A percentile compares a stretch with the other conserved stretches of the same genome.
Conservation (phyloP, 2,113 vertebrate species). For the Colossoma macropomum region DNA sequence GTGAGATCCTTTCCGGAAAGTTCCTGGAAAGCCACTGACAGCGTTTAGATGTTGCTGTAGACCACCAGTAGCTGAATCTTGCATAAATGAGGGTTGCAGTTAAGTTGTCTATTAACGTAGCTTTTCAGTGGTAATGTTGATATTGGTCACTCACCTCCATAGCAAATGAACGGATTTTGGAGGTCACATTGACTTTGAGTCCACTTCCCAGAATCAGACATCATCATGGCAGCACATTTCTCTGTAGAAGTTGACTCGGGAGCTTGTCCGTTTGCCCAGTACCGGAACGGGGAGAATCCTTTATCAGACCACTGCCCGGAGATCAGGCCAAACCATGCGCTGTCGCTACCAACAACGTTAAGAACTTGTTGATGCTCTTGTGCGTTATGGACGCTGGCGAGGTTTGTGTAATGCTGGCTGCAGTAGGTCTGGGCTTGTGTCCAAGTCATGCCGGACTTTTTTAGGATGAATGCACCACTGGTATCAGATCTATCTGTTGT, state of each 20-base stretch:
- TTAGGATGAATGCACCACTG: background rate
- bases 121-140: background rate
- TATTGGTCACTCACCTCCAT: conserved; percentile 31
- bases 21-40: too few relatives aligned
- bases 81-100: too few relatives aligned
- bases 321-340: conserved; percentile 36
- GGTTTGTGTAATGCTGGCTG: conserved; percentile 27
- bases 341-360: too few relatives aligned
- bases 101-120: too few relatives aligned
- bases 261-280: background rate
- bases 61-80: too few relatives aligned
- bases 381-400: conserved; percentile 11
- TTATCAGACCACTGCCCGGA: conserved; percentile 30
- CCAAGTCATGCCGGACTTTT: background rate
- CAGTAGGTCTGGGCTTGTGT: conserved; percentile 39
- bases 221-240: conserved; percentile 32
- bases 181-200: background rate
- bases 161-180: conserved; percentile 32
- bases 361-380: background rate
- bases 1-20: too few relatives aligned
- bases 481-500: background rate
- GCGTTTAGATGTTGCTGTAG: background rate
- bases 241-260: background rate
- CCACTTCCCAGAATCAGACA: conserved; percentile 15
- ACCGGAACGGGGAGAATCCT: background rate